These are phyloP conservation scores for Torymus tubicola DNA, from an alignment of 2,888 invertebrate species.

Conservation along the genomic window DNA sequence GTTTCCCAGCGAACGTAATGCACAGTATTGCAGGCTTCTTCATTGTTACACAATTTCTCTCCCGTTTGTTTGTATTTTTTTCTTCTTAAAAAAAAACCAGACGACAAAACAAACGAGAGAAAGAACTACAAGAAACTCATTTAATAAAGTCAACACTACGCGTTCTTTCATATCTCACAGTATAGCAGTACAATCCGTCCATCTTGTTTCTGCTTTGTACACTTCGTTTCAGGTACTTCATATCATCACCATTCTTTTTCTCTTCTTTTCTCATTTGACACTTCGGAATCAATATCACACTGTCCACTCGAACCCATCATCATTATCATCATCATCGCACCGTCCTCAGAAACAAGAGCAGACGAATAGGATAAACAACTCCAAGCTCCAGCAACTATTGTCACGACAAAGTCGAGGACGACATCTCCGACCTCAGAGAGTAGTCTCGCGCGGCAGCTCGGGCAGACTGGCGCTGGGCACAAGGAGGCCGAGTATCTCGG, in stretches of 20 bases:
- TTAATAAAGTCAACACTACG: too few relatives aligned
- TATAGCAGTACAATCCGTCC: background rate
- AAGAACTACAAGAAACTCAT: too few relatives aligned
- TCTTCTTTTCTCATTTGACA: conserved; percentile 5
- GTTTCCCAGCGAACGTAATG: background rate
- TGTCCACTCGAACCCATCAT: background rate
- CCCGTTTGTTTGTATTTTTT: background rate
- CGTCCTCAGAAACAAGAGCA: background rate
- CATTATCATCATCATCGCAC: too few relatives aligned
- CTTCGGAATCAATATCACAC: background rate
- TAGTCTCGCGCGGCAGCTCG: conserved; percentile 72
- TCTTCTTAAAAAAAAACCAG: background rate
- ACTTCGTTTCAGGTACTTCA: conserved; percentile 50
- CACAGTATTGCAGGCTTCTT: background rate
- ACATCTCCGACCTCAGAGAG: conserved; percentile 59
- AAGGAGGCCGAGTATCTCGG: conserved; percentile 69
- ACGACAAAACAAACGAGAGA: too few relatives aligned
- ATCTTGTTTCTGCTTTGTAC: conserved; percentile 28
- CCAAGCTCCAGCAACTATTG: background rate
- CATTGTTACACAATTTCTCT: background rate
- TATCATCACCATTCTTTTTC: background rate
- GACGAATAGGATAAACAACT: background rate
- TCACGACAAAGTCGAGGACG: too few relatives aligned
- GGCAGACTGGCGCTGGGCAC: conserved; percentile 71
- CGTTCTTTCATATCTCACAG: conserved; percentile 21